Conservation (phyloP, 2,888 invertebrate genomes). For the Pimpla rufipes region DNA sequence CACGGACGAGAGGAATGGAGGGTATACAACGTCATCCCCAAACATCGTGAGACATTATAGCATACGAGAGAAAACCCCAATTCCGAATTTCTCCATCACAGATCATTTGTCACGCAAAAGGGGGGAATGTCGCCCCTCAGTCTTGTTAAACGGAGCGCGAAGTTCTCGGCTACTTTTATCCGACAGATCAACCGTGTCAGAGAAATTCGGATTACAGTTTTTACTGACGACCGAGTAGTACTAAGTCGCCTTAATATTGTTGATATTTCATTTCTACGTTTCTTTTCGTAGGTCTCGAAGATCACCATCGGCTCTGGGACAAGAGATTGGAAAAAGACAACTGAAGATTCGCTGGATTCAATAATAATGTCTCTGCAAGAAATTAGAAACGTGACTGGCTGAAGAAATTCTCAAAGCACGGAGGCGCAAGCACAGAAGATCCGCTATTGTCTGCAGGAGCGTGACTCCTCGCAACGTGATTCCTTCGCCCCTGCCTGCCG, state of each 20-base stretch:
- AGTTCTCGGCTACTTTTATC: no score
- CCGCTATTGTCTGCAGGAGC: slow-evolving; percentile 40
- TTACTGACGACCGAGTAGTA: neutral
- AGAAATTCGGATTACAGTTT: neutral
- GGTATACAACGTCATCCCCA: no score
- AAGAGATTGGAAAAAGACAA: neutral
- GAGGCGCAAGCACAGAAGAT: slow-evolving; percentile 25
- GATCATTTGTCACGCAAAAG: no score
- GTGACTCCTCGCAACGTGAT: slow-evolving; percentile 12
- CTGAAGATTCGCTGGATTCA: slow-evolving; percentile 1
- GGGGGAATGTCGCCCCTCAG: no score
- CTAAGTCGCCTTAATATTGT: neutral
- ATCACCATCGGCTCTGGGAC: neutral
- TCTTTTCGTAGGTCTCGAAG: neutral
- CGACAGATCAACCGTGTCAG: no score
- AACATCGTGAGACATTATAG: no score
- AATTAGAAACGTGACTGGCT: slow-evolving; percentile 47
- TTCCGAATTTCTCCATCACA: no score
- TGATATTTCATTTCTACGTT: neutral
- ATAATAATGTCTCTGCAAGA: slow-evolving; percentile 6
- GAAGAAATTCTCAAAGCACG: slow-evolving; percentile 14
- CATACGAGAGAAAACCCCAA: no score
- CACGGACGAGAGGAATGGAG: no score
- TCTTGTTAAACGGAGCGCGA: no score
- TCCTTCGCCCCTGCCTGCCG: slow-evolving; percentile 13